Base-by-base conservation (phyloP, 2,888 invertebrate species). In the Synanthedon andrenaeformis region DNA sequence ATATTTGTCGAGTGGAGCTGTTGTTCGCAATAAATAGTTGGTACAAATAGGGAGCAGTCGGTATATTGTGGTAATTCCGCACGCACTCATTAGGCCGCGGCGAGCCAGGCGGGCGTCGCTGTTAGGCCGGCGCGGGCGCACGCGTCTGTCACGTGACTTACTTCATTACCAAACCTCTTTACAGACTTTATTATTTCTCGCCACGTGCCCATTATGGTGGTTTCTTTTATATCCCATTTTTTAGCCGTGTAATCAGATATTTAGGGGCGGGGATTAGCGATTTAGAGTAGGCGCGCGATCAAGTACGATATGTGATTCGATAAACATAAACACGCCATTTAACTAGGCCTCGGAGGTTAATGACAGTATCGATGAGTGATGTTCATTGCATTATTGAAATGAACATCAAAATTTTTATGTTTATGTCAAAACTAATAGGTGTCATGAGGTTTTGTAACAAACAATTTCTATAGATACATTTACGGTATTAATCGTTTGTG, bases 121-220 rank as follows among this genome's bases (percentile, higher is more conserved):
- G 35, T 35, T 35, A 10, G 35, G 35, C 35, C 35, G 35, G 35
- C 35, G 57, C 60, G 56, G 61, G 57, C 66, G 66, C 68, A 64
- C 67, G 66, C 63, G 76, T 55, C 61, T 52, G 65, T 56, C 83
- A 82, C 82, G 78, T 74, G 82, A 57, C 74, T 53, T 59, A 65
- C 74, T 76, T 82, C 82, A 82, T 82, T 83, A 81, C 73, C 71
- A 67, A 35, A 69, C 70, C 72, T 73, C 75, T 76, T 67, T 72
- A 67, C 74, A 65, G 70, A 73, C 79, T 76, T 82, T 83, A 84
- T 83, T 84, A 83, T 83, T 81, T 78, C 72, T 69, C 70, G 82
- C 71, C 85, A 84, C 84, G 85, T 76, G 83, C 58, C 81, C 65
- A 78, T 81, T 79, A 70, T 72, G 59, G 76, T 67, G 76, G 75